Evolutionary conservation across 2,888 invertebrate species (phyloP), one percentile per base, ranked within the genome.

Genomic region (Eupelmus urozonus): DNA sequence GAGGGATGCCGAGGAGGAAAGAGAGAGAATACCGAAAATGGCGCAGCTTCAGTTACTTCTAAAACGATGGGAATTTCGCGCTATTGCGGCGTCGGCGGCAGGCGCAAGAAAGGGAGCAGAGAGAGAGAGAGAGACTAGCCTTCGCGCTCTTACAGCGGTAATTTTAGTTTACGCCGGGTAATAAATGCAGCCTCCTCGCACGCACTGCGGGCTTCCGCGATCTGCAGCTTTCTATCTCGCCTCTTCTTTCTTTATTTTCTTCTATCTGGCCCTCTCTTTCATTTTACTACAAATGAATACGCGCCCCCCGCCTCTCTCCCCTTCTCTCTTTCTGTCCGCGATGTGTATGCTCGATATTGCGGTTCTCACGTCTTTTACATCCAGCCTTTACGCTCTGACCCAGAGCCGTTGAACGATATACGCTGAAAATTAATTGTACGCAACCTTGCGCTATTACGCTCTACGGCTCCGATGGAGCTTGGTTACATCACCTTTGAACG

Each of bases 51-150:
- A 82, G 85, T 84, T 86, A 82, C 83, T 82, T 83, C 82, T 85
- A 84, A 87, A 87, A 85, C 84, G 85, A 85, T 87, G 88, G 85
- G 87, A 87, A 88, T 85, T 87, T 85, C 77, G 82, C 83, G 82
- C 72, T 72, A 16, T 2, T 7, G 79, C 79, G 76, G 65, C 80
- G 82, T 81, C 80, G 66, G 81, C n/a, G n/a, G 74, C 34, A 4
- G 57, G 59, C n/a, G 67, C 57, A 62, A 42, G 70, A 74, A 57
- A 34, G n/a, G n/a, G n/a, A n/a, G n/a, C n/a, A n/a, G n/a, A n/a
- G n/a, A 49, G 60, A 23, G 66, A 80, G 67, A 69, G 9, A 53
- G 42, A 49, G 49, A 51, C 34, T 66, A 29, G 69, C 62, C 18
- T 29, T 4, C 53, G 42, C 59, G 42, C 67, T 82, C 83, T 85